Evolutionary conservation across 2,888 invertebrate species (phyloP).

Genomic region (Gasteruption jaculator): DNA sequence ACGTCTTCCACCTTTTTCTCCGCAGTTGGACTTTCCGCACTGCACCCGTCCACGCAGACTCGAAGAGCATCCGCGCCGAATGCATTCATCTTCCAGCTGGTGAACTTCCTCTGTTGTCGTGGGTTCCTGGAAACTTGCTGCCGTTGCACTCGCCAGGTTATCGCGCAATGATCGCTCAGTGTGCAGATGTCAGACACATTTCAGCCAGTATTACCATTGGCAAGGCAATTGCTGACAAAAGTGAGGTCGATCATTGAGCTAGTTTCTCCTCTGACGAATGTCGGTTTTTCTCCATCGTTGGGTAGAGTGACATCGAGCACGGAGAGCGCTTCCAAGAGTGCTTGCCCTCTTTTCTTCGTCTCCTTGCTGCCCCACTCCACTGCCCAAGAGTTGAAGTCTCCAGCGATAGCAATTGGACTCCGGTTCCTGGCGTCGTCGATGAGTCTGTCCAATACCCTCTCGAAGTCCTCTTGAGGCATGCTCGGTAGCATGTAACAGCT

Average conservation of each 20-base stretch:
- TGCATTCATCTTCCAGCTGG: constrained; percentile 3
- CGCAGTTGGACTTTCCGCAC: constrained; percentile 9
- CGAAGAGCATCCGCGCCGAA: neutral
- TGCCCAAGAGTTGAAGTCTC: constrained; percentile 24
- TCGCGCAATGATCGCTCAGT: constrained; percentile 15
- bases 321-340: constrained; percentile 17
- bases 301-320: constrained; percentile 17
- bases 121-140: neutral
- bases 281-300: constrained; percentile 18
- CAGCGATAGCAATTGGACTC: constrained; percentile 20
- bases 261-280: constrained; percentile 13
- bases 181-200: constrained; percentile 19
- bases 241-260: constrained; percentile 22
- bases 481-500: constrained; percentile 18
- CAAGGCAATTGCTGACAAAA: constrained; percentile 22
- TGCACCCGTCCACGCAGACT: neutral
- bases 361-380: constrained; percentile 24
- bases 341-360: constrained; percentile 21
- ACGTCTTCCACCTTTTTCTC: constrained; percentile 6
- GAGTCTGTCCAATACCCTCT: constrained; percentile 18
- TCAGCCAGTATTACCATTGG: constrained; percentile 19
- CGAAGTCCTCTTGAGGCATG: constrained; percentile 12
- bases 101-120: neutral
- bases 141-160: constrained; percentile 5
- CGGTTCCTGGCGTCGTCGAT: constrained; percentile 18